Evolutionary conservation across 2,113 vertebrate genomes (phyloP).

Genomic region (Myotis lucifugus): DNA sequence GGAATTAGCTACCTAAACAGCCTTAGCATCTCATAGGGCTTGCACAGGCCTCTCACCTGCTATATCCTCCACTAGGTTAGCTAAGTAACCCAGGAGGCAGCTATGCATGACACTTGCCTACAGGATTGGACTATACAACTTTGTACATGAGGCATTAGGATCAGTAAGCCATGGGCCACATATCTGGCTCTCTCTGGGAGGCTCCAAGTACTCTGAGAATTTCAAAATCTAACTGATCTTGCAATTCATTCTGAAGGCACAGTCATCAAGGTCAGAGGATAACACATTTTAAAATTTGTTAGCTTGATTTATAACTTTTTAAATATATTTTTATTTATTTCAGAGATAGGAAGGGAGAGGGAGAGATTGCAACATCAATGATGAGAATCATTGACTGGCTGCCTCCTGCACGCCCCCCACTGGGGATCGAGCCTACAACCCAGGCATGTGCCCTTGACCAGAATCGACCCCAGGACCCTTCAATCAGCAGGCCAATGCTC

Average conservation of each 20-base stretch:
- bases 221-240: neutral
- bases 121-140: rapidly evolving
- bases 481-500: too few relatives aligned
- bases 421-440: too few relatives aligned
- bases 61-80: neutral
- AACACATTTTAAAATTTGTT: neutral
- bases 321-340: too few relatives aligned
- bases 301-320: neutral
- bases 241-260: neutral
- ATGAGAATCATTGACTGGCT: too few relatives aligned
- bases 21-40: neutral
- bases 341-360: too few relatives aligned
- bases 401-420: too few relatives aligned
- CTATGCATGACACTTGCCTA: neutral
- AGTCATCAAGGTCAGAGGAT: neutral
- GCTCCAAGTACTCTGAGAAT: neutral
- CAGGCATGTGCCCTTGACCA: too few relatives aligned
- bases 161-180: neutral
- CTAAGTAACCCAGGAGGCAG: neutral
- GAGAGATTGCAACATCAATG: too few relatives aligned
- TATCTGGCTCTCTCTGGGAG: neutral
- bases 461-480: too few relatives aligned
- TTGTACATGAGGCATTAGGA: neutral
- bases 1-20: neutral
- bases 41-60: neutral